Evolutionary conservation across 2,888 invertebrate species (phyloP).

Genomic region (Orthosia gothica): DNA sequence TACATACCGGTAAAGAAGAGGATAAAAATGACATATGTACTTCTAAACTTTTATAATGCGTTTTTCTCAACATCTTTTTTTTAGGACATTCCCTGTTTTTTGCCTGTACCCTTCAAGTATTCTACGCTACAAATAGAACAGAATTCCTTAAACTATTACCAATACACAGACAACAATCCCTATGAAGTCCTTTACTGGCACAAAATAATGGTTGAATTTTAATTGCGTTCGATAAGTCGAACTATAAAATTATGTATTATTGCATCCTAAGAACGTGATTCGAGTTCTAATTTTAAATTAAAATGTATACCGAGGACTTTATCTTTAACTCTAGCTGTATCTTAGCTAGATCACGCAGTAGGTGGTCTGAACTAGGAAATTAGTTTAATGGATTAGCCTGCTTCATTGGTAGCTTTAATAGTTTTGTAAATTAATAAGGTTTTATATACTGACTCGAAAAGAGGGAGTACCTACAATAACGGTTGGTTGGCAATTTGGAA

Average conservation of each 20-base stretch:
- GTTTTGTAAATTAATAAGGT: not conserved
- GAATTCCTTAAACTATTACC: too few relatives aligned
- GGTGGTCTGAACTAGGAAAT: constrained; percentile 1
- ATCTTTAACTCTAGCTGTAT: not conserved
- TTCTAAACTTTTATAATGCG: too few relatives aligned
- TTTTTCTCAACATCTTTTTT: too few relatives aligned
- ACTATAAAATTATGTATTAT: constrained; percentile 28
- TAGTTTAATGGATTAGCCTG: not conserved
- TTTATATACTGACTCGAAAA: too few relatives aligned
- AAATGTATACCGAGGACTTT: not conserved
- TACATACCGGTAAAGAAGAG: too few relatives aligned
- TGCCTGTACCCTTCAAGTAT: too few relatives aligned
- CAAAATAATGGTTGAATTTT: constrained; percentile 15
- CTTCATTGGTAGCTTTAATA: not conserved
- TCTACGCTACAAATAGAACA: too few relatives aligned
- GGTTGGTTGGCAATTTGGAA: too few relatives aligned
- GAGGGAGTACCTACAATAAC: too few relatives aligned
- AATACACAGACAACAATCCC: not conserved
- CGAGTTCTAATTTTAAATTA: constrained; percentile 8
- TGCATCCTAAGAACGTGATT: constrained; percentile 38
- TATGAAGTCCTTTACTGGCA: constrained; percentile 2
- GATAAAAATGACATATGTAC: too few relatives aligned
- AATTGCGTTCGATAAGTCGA: constrained; percentile 17
- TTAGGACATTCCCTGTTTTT: too few relatives aligned
- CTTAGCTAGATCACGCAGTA: not conserved